These are phyloP conservation scores for Adelognathus sp. DNA, from an alignment of 2,888 invertebrate genomes.

Conservation along the genomic window DNA sequence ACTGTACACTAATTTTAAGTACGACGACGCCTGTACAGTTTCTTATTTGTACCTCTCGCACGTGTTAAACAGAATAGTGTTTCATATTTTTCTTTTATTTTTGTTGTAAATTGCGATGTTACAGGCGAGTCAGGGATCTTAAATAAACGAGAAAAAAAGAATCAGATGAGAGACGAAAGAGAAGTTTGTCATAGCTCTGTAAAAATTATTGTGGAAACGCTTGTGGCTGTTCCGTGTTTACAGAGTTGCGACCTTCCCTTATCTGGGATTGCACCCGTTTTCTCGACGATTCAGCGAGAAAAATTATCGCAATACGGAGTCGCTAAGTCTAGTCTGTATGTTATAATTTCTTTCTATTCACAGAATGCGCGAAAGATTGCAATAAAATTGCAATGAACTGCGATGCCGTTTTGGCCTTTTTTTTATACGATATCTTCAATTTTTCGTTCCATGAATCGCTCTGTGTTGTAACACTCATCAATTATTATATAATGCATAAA, in stretches of 20 bases:
- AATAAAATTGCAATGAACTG: neutral
- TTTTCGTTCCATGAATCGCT: neutral
- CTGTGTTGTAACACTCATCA: neutral
- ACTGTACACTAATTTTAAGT: constrained; percentile 76
- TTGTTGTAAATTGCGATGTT: constrained; percentile 1
- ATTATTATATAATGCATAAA: constrained; percentile 16
- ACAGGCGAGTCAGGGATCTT: constrained; percentile 8
- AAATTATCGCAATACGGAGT: constrained; percentile 46
- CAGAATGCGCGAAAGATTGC: neutral
- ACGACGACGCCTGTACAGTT: constrained; percentile 68
- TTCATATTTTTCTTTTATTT: neutral
- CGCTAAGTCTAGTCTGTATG: constrained; percentile 25
- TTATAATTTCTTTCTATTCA: constrained; percentile 18
- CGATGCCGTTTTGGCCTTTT: neutral
- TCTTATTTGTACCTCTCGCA: constrained; percentile 40
- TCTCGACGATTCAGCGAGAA: constrained; percentile 46
- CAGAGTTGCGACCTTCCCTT: constrained; percentile 60
- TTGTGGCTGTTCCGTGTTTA: constrained; percentile 56
- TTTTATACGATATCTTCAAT: constrained; percentile 5
- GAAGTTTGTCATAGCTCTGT: constrained; percentile 9
- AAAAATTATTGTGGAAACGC: constrained; percentile 7
- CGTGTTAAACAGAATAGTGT: constrained; percentile 27
- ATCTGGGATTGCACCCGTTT: constrained; percentile 46
- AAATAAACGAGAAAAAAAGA: constrained; percentile 13
- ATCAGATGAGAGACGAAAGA: neutral